Conservation (phyloP, 1,140 invertebrate genomes). For the Drosophila rhopaloa region DNA sequence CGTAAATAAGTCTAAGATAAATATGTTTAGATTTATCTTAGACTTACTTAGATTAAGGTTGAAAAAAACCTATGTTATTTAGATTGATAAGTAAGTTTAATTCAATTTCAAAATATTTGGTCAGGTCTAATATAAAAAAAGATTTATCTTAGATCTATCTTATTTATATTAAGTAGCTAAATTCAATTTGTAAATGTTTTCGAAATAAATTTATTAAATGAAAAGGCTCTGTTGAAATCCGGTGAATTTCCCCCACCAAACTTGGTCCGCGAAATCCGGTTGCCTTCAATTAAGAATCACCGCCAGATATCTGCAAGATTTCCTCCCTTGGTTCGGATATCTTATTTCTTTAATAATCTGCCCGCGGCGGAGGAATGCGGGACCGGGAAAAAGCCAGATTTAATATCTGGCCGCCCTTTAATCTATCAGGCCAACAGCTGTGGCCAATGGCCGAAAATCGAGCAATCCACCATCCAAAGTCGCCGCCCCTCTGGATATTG, state of each 20-base stretch:
- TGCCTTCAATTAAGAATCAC: slow-evolving; percentile 6
- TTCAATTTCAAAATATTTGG: no score
- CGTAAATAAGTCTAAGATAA: no score
- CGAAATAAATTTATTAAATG: no score
- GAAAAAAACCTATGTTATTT: no score
- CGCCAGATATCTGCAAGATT: neutral
- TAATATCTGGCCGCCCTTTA: slow-evolving; percentile 46
- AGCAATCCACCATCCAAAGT: slow-evolving; percentile 37
- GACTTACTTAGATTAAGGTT: no score
- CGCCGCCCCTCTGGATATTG: slow-evolving; percentile 17
- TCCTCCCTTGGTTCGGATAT: neutral
- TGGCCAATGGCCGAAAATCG: slow-evolving; percentile 54
- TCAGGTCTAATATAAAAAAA: no score
- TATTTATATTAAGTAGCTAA: no score
- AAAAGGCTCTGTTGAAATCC: no score
- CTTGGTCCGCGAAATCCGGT: neutral
- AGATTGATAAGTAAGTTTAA: no score
- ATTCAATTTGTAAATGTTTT: no score
- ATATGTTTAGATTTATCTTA: no score
- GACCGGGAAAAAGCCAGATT: slow-evolving; percentile 18
- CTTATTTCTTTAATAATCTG: slow-evolving; percentile 12
- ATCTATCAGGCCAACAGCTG: slow-evolving; percentile 53
- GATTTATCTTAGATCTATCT: no score
- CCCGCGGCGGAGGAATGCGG: neutral
- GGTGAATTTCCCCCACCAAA: neutral